Percentiles rank a stretch among this genome's conserved stretches.
Conservation (phyloP, 2,113 vertebrate species). For the Hyperopisus bebe region DNA sequence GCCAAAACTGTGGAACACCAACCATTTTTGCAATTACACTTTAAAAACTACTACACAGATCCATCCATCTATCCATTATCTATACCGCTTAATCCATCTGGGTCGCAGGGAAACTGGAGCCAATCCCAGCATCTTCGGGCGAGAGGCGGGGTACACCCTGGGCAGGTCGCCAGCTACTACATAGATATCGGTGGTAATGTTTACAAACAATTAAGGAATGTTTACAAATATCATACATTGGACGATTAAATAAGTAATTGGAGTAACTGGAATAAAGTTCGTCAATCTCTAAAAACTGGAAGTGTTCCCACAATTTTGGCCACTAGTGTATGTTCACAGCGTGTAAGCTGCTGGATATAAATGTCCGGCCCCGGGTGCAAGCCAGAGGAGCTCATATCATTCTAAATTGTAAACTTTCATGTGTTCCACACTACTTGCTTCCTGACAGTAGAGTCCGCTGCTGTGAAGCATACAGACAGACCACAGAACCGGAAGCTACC, state of each 20-base stretch:
- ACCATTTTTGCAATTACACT: too few relatives aligned
- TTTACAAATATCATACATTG: background rate
- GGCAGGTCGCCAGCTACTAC: too few relatives aligned
- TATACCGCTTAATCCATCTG: too few relatives aligned
- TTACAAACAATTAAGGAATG: too few relatives aligned
- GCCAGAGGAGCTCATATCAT: background rate
- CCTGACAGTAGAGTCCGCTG: background rate
- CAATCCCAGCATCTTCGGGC: too few relatives aligned
- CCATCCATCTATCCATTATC: too few relatives aligned
- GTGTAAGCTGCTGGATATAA: background rate
- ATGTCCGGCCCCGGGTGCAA: background rate
- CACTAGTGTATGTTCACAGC: background rate
- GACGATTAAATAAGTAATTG: background rate
- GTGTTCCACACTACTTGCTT: background rate
- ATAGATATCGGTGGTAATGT: too few relatives aligned
- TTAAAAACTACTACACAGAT: too few relatives aligned
- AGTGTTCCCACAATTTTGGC: background rate
- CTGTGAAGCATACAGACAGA: background rate
- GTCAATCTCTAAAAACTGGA: background rate
- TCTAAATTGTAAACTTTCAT: background rate
- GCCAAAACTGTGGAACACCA: too few relatives aligned
- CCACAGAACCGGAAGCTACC: background rate
- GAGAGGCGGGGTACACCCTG: too few relatives aligned
- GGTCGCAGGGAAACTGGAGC: too few relatives aligned
- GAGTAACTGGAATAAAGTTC: background rate